These are phyloP conservation scores for Sturmia bella DNA, from an alignment of 2,888 invertebrate species.

Conservation along the genomic window DNA sequence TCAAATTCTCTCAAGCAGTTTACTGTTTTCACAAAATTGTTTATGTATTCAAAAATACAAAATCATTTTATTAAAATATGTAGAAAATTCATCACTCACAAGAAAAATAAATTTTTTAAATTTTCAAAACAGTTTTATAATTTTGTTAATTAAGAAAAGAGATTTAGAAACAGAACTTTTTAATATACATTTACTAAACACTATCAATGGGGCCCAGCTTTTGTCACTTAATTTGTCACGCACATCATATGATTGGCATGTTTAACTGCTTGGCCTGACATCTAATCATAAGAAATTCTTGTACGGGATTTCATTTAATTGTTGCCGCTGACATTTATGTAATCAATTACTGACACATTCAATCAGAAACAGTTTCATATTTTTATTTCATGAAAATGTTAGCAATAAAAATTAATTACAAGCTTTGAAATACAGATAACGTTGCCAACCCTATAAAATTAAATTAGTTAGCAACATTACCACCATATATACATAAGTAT, in stretches of 20 bases:
- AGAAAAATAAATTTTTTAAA: too few relatives aligned
- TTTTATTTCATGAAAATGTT: background rate
- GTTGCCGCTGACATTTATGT: constrained; percentile 36
- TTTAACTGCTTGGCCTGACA: constrained; percentile 10
- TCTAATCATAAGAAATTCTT: constrained; percentile 16
- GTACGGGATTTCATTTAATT: constrained; percentile 23
- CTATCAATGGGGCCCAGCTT: background rate
- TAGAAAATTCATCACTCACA: too few relatives aligned
- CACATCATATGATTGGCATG: background rate
- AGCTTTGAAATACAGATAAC: background rate
- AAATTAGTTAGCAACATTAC: background rate
- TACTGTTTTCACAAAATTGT: too few relatives aligned
- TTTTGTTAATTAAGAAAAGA: too few relatives aligned
- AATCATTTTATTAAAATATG: too few relatives aligned
- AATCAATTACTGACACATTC: constrained; percentile 35
- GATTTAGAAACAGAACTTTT: too few relatives aligned
- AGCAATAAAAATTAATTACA: background rate
- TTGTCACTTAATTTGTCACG: too few relatives aligned
- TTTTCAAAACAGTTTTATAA: too few relatives aligned
- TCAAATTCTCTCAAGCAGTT: too few relatives aligned
- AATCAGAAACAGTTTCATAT: constrained; percentile 13
- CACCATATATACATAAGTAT: background rate
- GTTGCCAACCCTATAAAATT: constrained; percentile 9
- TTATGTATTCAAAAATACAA: too few relatives aligned
- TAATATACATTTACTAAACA: too few relatives aligned